Evolutionary conservation across 2,113 vertebrate genomes (phyloP).

Genomic region (Stegostoma tigrinum): DNA sequence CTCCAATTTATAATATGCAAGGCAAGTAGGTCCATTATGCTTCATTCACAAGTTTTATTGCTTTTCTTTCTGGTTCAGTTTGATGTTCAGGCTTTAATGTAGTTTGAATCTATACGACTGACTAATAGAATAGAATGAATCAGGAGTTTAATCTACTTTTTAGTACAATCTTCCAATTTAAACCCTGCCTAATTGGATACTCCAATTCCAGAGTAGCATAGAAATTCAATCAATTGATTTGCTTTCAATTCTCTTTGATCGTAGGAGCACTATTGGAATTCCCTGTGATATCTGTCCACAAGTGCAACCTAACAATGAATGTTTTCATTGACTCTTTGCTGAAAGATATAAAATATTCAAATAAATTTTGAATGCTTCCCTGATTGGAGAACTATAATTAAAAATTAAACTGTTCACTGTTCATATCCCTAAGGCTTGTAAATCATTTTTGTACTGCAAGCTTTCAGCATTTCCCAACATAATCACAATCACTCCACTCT

Average conservation of each 20-base stretch:
- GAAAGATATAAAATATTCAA: not conserved
- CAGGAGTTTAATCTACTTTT: not conserved
- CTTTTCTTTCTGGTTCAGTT: not conserved
- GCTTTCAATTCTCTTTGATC: not conserved
- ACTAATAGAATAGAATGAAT: not conserved
- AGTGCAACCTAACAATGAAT: not conserved
- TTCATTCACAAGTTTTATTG: too few relatives aligned
- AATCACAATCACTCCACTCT: not conserved
- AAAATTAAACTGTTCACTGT: not conserved
- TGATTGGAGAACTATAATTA: constrained; percentile 23
- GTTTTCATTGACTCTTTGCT: not conserved
- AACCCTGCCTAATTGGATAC: not conserved
- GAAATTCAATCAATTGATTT: not conserved
- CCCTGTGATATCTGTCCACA: constrained; percentile 14
- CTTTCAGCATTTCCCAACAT: constrained; percentile 16
- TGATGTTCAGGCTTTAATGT: not conserved
- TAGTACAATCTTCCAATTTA: not conserved
- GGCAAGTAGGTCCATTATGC: too few relatives aligned
- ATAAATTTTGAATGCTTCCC: not conserved
- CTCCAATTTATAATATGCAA: too few relatives aligned
- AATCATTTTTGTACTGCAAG: constrained; percentile 21
- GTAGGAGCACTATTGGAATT: not conserved
- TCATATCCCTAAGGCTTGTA: constrained; percentile 19
- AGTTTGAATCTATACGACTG: not conserved
- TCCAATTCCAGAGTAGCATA: not conserved